phyloP scores from a whole-genome alignment of 2,888 invertebrate species.

The Argynnis bischoffii region DNA sequence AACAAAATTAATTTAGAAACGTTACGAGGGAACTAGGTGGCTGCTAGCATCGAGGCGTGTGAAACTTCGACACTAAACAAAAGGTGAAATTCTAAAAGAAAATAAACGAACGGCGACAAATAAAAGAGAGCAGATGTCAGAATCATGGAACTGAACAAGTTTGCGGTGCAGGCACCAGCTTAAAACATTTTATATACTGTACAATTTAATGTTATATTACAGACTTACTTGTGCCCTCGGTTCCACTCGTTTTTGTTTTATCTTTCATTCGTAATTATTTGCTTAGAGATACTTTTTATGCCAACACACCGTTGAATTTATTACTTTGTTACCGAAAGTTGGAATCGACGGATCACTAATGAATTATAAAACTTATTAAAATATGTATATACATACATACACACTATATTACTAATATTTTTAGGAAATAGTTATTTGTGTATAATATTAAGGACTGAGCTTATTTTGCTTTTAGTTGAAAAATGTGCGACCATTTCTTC shows the following conservation, averaged over 20 bases:
- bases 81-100: slow-evolving; percentile 54
- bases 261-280: no score
- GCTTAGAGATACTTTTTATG: no score
- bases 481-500: slow-evolving; percentile 1
- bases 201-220: slow-evolving; percentile 15
- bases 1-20: slow-evolving; percentile 39
- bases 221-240: no score
- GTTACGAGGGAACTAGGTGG: slow-evolving; percentile 33
- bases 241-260: no score
- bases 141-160: slow-evolving; percentile 46
- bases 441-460: no score
- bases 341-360: no score
- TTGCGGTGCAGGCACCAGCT: slow-evolving; percentile 33
- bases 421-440: no score
- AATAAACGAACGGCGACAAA: slow-evolving; percentile 52
- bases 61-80: slow-evolving; percentile 52
- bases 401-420: no score
- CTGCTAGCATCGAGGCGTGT: slow-evolving; percentile 41
- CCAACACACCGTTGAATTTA: no score
- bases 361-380: no score
- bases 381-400: no score
- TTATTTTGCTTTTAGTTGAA: background rate
- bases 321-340: no score
- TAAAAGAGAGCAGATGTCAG: slow-evolving; percentile 57
- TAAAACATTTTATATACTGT: slow-evolving; percentile 29